Base-by-base conservation (phyloP, 2,888 invertebrate species). In the Cephus spinipes region DNA sequence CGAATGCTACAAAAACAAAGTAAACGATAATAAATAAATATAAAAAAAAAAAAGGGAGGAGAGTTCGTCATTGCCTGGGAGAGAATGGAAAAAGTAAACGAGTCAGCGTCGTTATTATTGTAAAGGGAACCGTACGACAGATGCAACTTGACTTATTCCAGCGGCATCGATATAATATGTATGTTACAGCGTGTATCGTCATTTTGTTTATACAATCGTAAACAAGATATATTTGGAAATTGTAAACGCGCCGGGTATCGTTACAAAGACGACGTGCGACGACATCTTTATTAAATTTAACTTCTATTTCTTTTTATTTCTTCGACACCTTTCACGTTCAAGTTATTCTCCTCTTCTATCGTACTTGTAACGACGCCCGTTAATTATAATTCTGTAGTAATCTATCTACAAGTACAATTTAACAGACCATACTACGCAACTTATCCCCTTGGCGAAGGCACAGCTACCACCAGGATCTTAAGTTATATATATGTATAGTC, bases 1-100 rank as follows among this genome's bases (percentile, higher is more conserved):
- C 23, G 15, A 55, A 83, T 84, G 82, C 78, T 82, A 79, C 75
- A 69, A 68, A 80, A 77, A 80, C 69, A 83, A 80, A 79, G 80
- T 73, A 81, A 69, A 31, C 69, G 40, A 69, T 69, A n/a, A 74
- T 34, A 31, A 83, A 81, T 84, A 83, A 82, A 74, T 36, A 76
- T 80, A 77, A 79, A 73, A 77, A 78, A 76, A 81, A 77, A 79
- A 73, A 76, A 78, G 76, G 23, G 23, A 15, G 15, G 40, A 55
- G 23, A 55, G 40, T 23, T 55, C 40, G 40, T 9, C 23, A 9
- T 23, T 15, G 40, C 40, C 40, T 15, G 40, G 40, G 40, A 55
- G 40, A 55, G 23, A 55, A 55, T 55, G 40, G 40, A 55, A 23
- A 23, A 55, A 55, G 15, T 55, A 23, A 55, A 55, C 40, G 40